Evolutionary conservation across 2,113 vertebrate species (phyloP).

Genomic region (Burhinus oedicnemus): DNA sequence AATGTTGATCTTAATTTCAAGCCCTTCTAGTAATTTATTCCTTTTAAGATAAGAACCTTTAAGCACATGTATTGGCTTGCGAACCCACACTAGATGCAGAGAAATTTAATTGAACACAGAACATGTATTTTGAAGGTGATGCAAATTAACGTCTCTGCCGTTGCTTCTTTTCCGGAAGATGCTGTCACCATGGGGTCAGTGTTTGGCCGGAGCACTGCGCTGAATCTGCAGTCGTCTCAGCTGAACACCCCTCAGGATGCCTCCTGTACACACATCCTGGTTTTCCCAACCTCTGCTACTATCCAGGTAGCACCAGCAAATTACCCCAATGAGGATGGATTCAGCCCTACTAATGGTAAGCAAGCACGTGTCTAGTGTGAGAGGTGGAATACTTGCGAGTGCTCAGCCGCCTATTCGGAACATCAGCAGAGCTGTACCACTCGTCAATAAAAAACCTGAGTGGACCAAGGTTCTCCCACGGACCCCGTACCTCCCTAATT

Average conservation of each 20-base stretch:
- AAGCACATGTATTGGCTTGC: background rate
- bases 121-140: background rate
- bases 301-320: conserved; percentile 94
- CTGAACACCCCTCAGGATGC: conserved; percentile 97
- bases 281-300: conserved; percentile 96
- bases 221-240: conserved; percentile 96
- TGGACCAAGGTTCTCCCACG: accelerated
- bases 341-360: conserved; percentile 88
- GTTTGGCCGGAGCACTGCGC: conserved; percentile 94
- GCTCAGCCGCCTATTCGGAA: too few relatives aligned
- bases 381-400: background rate
- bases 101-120: background rate
- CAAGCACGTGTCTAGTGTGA: background rate
- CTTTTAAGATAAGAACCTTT: background rate
- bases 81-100: background rate
- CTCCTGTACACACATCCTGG: conserved; percentile 96
- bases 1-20: background rate
- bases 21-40: background rate
- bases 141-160: background rate
- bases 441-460: accelerated
- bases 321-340: conserved; percentile 91
- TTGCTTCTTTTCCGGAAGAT: conserved; percentile 71
- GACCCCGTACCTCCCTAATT: background rate
- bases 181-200: conserved; percentile 98
- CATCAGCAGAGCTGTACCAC: background rate